phyloP scores from a whole-genome alignment of 2,888 invertebrate genomes.

The Latheticus oryzae region DNA sequence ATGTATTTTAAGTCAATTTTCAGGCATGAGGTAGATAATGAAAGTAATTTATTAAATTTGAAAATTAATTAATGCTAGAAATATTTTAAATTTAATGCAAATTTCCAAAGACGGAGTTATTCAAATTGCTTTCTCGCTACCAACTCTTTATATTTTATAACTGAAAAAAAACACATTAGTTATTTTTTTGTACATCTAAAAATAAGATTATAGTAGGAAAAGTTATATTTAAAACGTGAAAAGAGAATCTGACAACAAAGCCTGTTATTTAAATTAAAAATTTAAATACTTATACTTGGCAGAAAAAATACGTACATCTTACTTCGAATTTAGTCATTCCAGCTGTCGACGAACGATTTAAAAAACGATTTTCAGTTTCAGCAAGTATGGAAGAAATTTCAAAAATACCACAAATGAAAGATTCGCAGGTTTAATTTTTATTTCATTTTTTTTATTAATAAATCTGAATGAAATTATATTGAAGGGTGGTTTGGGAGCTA shows the following conservation, averaged over 20 bases:
- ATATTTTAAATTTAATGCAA: slow-evolving; percentile 14
- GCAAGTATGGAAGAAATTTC: slow-evolving; percentile 90
- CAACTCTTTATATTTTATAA: too few relatives aligned
- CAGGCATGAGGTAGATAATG: slow-evolving; percentile 17
- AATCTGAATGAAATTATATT: slow-evolving; percentile 24
- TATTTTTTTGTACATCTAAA: too few relatives aligned
- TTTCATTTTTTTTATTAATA: too few relatives aligned
- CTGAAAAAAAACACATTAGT: too few relatives aligned
- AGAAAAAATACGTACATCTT: slow-evolving; percentile 86
- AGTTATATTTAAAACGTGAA: too few relatives aligned
- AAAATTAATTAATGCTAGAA: slow-evolving; percentile 13
- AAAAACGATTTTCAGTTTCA: slow-evolving; percentile 83
- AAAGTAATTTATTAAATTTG: slow-evolving; percentile 16
- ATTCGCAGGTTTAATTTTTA: slow-evolving; percentile 69
- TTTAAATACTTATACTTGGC: slow-evolving; percentile 88
- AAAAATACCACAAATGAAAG: slow-evolving; percentile 80
- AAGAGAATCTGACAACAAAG: slow-evolving; percentile 9
- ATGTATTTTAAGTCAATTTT: slow-evolving; percentile 8
- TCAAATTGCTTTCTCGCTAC: too few relatives aligned
- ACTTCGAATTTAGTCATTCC: slow-evolving; percentile 86
- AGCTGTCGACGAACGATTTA: slow-evolving; percentile 82
- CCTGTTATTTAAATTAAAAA: slow-evolving; percentile 19
- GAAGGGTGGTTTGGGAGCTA: slow-evolving; percentile 53
- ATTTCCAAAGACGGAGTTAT: slow-evolving; percentile 14
- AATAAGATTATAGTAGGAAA: too few relatives aligned